Evolutionary conservation across 2,888 invertebrate species (phyloP), one percentile per base, ranked within the genome.

Genomic region (Fissipunctia ypsillon): DNA sequence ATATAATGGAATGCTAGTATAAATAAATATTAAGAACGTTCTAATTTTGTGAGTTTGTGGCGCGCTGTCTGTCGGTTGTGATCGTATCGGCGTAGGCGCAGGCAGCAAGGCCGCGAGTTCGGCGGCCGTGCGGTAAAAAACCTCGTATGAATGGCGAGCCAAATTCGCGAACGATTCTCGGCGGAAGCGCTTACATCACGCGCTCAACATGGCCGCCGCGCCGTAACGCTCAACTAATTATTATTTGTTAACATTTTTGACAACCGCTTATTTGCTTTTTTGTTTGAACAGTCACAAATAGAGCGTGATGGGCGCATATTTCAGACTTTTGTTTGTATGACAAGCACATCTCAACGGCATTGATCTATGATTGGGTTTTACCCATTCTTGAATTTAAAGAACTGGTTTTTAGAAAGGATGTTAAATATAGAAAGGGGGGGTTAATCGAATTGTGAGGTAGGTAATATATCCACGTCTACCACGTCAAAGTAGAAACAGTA

Each of bases 71-170:
- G 86, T 83, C 80, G 85, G 82, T 72, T 50, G 73, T 79, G 74
- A 74, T 78, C 76, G 80, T 74, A 81, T 83, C 80, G 84, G 91
- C 92, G 94, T 93, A 93, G 93, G 93, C 92, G 93, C 93, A 88
- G 72, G 83, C 77, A 88, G 90, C 94, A 95, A 95, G 94, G 95
- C 94, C 95, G 94, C 84, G 92, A 86, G 94, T 94, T 94, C 94
- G 94, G 89, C 93, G 94, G 85, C 93, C 94, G 92, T 87, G 84
- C 87, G 84, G 91, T 89, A 92, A 94, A 94, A 95, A 94, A 93
- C 90, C 87, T 88, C 88, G 93, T 90, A 95, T 96, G 95, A 96
- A 95, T 95, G 95, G 93, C 93, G 91, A 87, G 90, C 91, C 91
- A 90, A 91, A 93, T 92, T 90, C 84, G 90, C 92, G 85, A 90